Evolutionary conservation across 2,113 vertebrate species (phyloP).

Genomic region (Ahaetulla prasina): DNA sequence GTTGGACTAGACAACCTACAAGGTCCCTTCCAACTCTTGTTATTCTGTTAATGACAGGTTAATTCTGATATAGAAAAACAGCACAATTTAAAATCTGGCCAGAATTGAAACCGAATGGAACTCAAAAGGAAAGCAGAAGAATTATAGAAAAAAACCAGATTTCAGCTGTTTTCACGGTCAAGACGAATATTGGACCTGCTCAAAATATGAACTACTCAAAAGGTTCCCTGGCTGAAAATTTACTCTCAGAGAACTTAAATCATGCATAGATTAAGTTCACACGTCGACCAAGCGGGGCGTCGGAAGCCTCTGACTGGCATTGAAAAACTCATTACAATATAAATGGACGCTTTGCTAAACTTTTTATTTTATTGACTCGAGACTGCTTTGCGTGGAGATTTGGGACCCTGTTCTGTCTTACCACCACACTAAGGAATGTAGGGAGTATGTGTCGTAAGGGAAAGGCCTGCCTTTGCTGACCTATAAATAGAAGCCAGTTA

Average conservation of each 20-base stretch:
- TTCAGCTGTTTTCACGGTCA: not conserved
- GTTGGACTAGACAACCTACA: too few species aligned
- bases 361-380: not conserved
- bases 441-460: not conserved
- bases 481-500: not conserved
- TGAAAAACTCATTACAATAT: not conserved
- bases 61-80: too few species aligned
- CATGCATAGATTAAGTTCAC: not conserved
- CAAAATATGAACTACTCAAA: not conserved
- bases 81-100: not conserved
- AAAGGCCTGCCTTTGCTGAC: not conserved
- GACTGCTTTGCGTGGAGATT: not conserved
- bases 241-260: not conserved
- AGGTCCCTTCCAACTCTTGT: too few species aligned
- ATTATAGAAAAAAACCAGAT: not conserved
- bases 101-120: not conserved
- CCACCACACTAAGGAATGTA: not conserved
- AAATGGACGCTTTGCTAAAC: not conserved
- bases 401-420: not conserved
- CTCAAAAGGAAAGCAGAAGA: not conserved
- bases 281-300: not conserved
- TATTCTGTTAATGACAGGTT: too few species aligned
- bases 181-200: too few species aligned
- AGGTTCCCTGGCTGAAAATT: not conserved
- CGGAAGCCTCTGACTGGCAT: too few species aligned